Base-by-base conservation (phyloP, 2,113 vertebrate genomes). In the Monopterus albus region DNA sequence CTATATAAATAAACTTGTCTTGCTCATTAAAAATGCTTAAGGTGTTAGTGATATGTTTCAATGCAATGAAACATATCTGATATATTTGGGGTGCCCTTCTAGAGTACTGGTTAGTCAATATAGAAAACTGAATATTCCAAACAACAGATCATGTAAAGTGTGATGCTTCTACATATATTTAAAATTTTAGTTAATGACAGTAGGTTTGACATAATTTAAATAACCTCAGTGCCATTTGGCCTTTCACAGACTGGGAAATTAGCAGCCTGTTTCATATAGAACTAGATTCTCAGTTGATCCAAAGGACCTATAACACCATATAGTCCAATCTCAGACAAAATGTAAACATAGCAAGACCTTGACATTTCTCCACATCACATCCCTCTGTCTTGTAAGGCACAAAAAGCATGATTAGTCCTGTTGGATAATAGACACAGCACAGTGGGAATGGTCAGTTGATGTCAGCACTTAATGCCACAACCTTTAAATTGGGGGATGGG, bases 401-500 rank as follows among this genome's bases (percentile, higher is more conserved):
- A 78, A 6, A 81, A 82, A 74, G 81, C 83, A 72, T 80, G 83
- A 89, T 88, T 87, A 84, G 79, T 82, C 66, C 70, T 75, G 77
- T 76, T 72, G 74, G 84, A 83, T 89, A 88, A 90, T 84, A 86
- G 74, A 91, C 82, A 84, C 80, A 77, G 11, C 45, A 42, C 33
- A 45, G 53, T 63, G 62, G 49, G 76, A 91, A 93, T 90, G 88
- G 89, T 79, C 87, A 87, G 58, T 29, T 17, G 45, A 81, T 88
- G 87, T 89, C 86, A 71, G 61, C 72, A 65, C 69, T 86, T 90
- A 88, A 89, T 89, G 85, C 78, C 60, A 89, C 72, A 84, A 88
- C 91, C 89, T 93, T 90, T 91, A 77, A 81, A 77, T 57, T 66
- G 72, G 71, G 25, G 76, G 64, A 53, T 50, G 81, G 69, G 78